Evolutionary conservation across 92 coral and sea anemone species (phyloP).

Genomic region (Pocillopora meandrina): DNA sequence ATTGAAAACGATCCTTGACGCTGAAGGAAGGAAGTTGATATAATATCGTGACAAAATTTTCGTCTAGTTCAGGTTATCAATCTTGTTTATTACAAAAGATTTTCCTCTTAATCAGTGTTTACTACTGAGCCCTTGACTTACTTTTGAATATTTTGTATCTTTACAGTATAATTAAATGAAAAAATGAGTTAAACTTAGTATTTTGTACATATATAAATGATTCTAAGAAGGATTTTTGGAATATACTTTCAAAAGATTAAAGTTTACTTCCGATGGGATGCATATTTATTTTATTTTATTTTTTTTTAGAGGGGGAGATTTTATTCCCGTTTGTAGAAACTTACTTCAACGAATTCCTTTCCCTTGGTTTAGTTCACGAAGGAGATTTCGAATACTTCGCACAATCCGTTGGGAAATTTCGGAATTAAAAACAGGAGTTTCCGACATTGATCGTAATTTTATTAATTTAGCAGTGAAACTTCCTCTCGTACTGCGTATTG

Average conservation of each 20-base stretch:
- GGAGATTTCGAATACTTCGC: constrained; percentile 2
- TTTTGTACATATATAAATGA: too few species aligned
- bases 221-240: too few species aligned
- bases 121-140: too few species aligned
- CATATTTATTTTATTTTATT: too few species aligned
- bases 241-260: neutral
- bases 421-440: neutral
- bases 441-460: neutral
- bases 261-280: neutral
- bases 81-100: neutral
- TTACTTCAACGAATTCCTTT: constrained; percentile 1
- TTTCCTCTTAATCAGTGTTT: neutral
- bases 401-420: constrained; percentile 5
- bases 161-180: too few species aligned
- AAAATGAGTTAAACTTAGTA: too few species aligned
- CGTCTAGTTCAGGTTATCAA: neutral
- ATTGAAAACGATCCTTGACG: constrained; percentile 4
- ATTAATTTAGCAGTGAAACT: neutral
- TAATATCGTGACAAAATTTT: neutral
- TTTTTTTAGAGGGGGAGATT: neutral
- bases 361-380: neutral
- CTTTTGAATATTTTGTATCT: too few species aligned
- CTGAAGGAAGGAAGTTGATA: constrained; percentile 2
- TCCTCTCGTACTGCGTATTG: neutral
- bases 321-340: neutral